phyloP scores from a whole-genome alignment of 2,113 vertebrate genomes.

The Syrmaticus mikado region DNA sequence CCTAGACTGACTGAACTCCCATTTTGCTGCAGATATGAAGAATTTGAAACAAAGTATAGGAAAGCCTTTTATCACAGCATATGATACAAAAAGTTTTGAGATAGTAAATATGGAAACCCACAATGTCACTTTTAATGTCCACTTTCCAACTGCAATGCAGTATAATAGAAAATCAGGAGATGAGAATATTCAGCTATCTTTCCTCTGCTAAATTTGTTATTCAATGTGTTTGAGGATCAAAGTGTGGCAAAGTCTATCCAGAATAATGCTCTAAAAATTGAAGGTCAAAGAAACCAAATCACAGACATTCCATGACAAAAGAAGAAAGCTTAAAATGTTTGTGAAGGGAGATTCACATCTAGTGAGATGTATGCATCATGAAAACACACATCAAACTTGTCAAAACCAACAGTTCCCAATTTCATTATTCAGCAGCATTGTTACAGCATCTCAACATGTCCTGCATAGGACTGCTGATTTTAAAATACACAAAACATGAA shows the following conservation, averaged over 20 bases:
- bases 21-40: neutral
- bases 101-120: neutral
- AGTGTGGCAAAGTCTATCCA: neutral
- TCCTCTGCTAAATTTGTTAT: neutral
- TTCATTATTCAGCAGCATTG: neutral
- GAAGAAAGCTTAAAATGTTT: neutral
- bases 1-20: neutral
- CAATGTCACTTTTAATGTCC: neutral
- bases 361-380: neutral
- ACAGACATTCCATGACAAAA: neutral
- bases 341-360: neutral
- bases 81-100: neutral
- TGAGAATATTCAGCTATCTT: neutral
- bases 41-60: neutral
- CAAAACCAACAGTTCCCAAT: neutral
- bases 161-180: neutral
- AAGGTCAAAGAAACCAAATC: neutral
- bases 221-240: neutral
- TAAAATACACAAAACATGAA: neutral
- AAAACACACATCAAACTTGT: neutral
- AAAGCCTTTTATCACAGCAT: neutral
- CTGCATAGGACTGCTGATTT: neutral
- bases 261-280: neutral
- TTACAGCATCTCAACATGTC: neutral
- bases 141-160: neutral